Base-by-base conservation (phyloP, 2,888 invertebrate species). In the Stegophylla sp. region DNA sequence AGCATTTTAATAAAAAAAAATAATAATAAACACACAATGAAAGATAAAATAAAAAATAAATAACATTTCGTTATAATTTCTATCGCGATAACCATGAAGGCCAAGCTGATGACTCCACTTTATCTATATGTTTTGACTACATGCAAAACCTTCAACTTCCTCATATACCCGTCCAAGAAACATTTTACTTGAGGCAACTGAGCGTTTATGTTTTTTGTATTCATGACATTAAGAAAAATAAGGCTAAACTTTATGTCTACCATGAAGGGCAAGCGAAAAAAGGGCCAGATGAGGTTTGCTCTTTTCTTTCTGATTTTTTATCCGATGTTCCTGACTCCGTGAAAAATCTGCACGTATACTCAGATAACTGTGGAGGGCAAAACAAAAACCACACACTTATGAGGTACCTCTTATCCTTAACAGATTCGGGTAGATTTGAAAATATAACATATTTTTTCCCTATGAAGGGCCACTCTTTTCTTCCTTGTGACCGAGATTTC, bases 321-420 rank as follows among this genome's bases (percentile, higher is more conserved):
- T 20, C n/a, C n/a, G 26, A 59, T 13, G 4, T 59, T 26, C 26
- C 26, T 4, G 9, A 10, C 12, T 59, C 59, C 13, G 59, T 43
- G 41, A 41, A 64, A n/a, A n/a, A 64, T 41, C 66, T 84, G 56
- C 82, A 84, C 63, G 41, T 84, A 34, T 85, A 84, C 81, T 82
- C 83, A 59, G 84, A 85, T 82, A 85, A 84, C 45, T 85, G 85
- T 79, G 83, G 83, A 20, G 84, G 84, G 10, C 84, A 85, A 82
- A 85, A 85, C 81, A 85, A 82, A 61, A 84, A 83, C 71, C 82
- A 83, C 66, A 43, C 82, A 5, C 7, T 34, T 3, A 5, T 7
- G 4, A 34, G 34, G 7, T 5, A 5, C 4, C 7, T 34, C 3
- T 34, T 34, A 7, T 10, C 82, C 56, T 74, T 83, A 28, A 64